phyloP scores from a whole-genome alignment of 2,888 invertebrate species.

The Calliphora vomitoria region DNA sequence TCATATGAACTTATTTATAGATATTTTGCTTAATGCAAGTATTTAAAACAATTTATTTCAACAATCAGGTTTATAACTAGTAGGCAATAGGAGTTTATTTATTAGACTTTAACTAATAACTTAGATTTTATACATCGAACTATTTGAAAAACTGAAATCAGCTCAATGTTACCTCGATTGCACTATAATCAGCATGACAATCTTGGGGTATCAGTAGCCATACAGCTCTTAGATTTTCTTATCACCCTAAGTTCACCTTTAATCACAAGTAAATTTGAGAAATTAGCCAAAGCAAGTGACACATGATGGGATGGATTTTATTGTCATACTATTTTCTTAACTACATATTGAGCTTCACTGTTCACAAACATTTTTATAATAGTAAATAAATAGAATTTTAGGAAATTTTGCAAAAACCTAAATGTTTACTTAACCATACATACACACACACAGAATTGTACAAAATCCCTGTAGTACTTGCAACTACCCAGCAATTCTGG shows the following conservation, averaged over 20 bases:
- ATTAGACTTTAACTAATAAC: not conserved
- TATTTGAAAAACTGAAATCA: too few species aligned
- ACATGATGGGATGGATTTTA: too few species aligned
- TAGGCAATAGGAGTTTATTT: not conserved
- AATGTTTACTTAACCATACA: constrained; percentile 54
- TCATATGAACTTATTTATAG: not conserved
- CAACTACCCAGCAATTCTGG: too few species aligned
- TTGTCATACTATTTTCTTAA: too few species aligned
- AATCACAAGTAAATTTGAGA: too few species aligned
- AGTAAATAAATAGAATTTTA: constrained; percentile 48
- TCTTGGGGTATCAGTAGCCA: too few species aligned
- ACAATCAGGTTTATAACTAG: not conserved
- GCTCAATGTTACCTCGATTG: too few species aligned
- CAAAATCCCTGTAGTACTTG: not conserved
- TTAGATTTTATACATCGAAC: too few species aligned
- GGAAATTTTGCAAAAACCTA: constrained; percentile 34
- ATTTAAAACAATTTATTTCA: not conserved
- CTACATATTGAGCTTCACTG: not conserved
- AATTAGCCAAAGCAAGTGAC: too few species aligned
- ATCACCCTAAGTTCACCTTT: too few species aligned
- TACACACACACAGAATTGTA: not conserved
- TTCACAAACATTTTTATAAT: constrained; percentile 12
- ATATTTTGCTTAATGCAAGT: not conserved
- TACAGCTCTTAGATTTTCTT: too few species aligned
- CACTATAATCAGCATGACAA: too few species aligned